Base-by-base conservation (phyloP, 2,888 invertebrate genomes). In the Heliconius charithonia region DNA sequence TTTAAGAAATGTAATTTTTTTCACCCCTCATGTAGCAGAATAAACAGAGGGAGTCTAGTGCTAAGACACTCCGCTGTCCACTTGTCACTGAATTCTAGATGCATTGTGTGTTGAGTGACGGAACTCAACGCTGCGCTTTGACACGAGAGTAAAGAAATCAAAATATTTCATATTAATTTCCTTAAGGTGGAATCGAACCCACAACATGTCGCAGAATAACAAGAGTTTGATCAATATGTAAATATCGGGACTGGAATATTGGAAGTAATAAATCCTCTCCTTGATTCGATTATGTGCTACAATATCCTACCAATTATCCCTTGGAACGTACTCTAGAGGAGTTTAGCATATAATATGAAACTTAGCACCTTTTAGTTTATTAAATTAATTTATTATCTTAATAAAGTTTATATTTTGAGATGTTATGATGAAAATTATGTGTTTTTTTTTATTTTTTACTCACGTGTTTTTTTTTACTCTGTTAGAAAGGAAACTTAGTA, bases 271-370 rank as follows among this genome's bases (percentile, higher is more conserved):
- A 29, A 71, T 25, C 45, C 27, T 71, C 22, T 6, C 13, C 37
- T 56, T 71, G 12, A 56, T 56, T 71, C 51, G 56, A 71, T 71
- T 51, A 29, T 22, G 56, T 71, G 22, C 29, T 56, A 71, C 10
- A 56, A 71, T 56, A 70, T 29, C 27, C n/a, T 6, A 32, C 45
- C 71, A 56, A 71, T 71, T 56, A 71, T 70, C 70, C 70, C 29
- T 71, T 56, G 56, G 51, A 22, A 29, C 56, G 29, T 29, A 7
- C 56, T 51, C 67, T 29, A 29, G 29, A 12, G 22, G 51, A 56
- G 22, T n/a, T 56, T n/a, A n/a, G 4, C 59, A 59, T 59, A 22
- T 51, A 71, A 56, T 22, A 22, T 22, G 4, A 51, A 51, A 56
- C 51, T n/a, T 71, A 71, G 27, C 29, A 71, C 71, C 29, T 71